A percentile compares a stretch with the other conserved stretches of the same genome.
phyloP scores from a whole-genome alignment of 2,888 invertebrate genomes.

The Aspidiotus destructor region DNA sequence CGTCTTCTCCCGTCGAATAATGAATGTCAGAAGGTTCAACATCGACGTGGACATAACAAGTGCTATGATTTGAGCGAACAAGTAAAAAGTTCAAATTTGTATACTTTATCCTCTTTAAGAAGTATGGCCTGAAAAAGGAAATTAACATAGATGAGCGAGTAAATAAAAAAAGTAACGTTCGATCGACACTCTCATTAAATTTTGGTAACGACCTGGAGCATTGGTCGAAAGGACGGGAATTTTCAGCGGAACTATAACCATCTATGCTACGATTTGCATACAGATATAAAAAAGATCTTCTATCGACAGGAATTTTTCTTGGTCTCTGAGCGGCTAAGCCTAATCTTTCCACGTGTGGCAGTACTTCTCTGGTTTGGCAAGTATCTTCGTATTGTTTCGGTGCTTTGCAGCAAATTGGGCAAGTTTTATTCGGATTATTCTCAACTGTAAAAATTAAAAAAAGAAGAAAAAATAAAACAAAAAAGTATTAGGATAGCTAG shows the following conservation, averaged over 20 bases:
- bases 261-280: conserved; percentile 7
- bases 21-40: conserved; percentile 1
- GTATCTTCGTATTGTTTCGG: conserved; percentile 13
- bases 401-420: conserved; percentile 8
- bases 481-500: not conserved
- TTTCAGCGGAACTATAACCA: not conserved
- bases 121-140: conserved; percentile 49
- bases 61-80: conserved; percentile 45
- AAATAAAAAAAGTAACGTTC: not conserved
- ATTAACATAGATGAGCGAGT: not conserved
- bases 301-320: conserved; percentile 7
- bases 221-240: conserved; percentile 28
- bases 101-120: conserved; percentile 60
- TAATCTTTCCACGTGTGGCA: conserved; percentile 3
- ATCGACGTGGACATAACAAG: conserved; percentile 6
- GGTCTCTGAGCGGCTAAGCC: not conserved
- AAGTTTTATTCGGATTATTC: not conserved
- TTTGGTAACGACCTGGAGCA: conserved; percentile 35
- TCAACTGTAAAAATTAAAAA: not conserved
- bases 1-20: not conserved
- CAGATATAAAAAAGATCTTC: conserved; percentile 13
- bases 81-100: conserved; percentile 71
- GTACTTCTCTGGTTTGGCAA: conserved; percentile 21
- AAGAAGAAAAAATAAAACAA: conserved; percentile 13
- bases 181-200: not conserved